Evolutionary conservation across 2,113 vertebrate genomes (phyloP), one percentile per base, ranked within the genome.

Genomic region (Bungarus multicinctus): DNA sequence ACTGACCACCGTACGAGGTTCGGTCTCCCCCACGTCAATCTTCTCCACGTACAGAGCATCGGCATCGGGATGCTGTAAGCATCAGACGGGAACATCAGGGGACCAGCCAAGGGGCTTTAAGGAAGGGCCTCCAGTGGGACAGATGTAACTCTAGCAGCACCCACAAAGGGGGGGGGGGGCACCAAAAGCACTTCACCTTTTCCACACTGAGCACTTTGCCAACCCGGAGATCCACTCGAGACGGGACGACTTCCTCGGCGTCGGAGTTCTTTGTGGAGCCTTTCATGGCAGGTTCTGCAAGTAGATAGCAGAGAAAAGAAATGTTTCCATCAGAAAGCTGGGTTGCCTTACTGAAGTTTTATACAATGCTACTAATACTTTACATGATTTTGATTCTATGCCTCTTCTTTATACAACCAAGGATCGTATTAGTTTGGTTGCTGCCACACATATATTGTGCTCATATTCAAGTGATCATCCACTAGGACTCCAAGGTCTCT

Each of bases 41-140:
- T 98, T 98, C 97, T 99, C 98, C 97, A 99, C 98, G 3, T 98
- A 99, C 27, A 99, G 98, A 1, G 98, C 98, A 93, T 99, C 98
- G 0, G 99, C 99, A 0, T 99, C 99, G 0, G 99, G 99, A 94
- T 99, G 99, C 99, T 99, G 96, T 34, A 93, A 14, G 53, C n/a
- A 10, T 53, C 93, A 89, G 92, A 54, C 27, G 52, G 27, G 5
- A 1, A 14, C 1, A 8, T 88, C 85, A 90, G 34, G 7, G 69
- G 2, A 2, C 7, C 8, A 43, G 86, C 20, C 0, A 14, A 6
- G 43, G 27, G 45, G 69, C 50, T 16, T 7, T 1, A 5, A 52
- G n/a, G 20, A 11, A 6, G 22, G 14, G 3, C 58, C 12, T 30
- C 58, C 7, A 12, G 39, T 4, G 45, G 25, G n/a, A 45, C 23